Conservation (phyloP, 2,888 invertebrate species). For the Caenorhabditis auriculariae region DNA sequence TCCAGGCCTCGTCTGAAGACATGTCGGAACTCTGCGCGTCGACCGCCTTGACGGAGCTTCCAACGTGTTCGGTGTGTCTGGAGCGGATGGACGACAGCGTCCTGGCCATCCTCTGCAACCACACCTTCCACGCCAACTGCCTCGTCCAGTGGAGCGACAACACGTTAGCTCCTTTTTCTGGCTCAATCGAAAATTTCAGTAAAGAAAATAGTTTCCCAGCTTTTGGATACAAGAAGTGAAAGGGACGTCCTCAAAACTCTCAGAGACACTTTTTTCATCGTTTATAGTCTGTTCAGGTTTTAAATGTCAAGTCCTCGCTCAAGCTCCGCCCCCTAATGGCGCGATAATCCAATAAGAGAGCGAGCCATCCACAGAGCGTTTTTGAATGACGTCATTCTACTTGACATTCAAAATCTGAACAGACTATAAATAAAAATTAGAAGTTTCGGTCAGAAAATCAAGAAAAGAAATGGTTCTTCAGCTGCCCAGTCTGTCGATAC, state of each 20-base stretch:
- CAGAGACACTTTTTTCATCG: too few relatives aligned
- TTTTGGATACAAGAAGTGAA: neutral
- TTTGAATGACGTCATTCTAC: too few relatives aligned
- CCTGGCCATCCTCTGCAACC: conserved; percentile 94
- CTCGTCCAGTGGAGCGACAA: conserved; percentile 93
- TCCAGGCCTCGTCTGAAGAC: conserved; percentile 26
- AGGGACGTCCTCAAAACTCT: too few relatives aligned
- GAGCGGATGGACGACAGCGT: conserved; percentile 92
- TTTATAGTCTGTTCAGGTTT: too few relatives aligned
- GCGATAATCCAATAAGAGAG: too few relatives aligned
- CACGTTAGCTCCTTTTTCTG: conserved; percentile 64
- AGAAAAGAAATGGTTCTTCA: conserved; percentile 66
- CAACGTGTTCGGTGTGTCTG: conserved; percentile 92
- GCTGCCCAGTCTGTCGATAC: conserved; percentile 94
- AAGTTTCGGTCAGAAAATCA: too few relatives aligned
- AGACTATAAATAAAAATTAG: too few relatives aligned
- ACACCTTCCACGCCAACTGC: conserved; percentile 94
- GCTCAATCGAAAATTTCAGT: neutral
- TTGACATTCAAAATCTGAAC: too few relatives aligned
- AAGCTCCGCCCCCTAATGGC: too few relatives aligned
- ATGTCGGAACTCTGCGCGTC: conserved; percentile 5
- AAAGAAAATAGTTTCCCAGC: neutral
- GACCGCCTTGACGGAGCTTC: conserved; percentile 75
- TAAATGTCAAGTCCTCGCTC: too few relatives aligned
- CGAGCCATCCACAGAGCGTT: too few relatives aligned